These are phyloP conservation scores for Corythornis cristatus DNA, from an alignment of 2,113 vertebrate species.

Conservation along the genomic window DNA sequence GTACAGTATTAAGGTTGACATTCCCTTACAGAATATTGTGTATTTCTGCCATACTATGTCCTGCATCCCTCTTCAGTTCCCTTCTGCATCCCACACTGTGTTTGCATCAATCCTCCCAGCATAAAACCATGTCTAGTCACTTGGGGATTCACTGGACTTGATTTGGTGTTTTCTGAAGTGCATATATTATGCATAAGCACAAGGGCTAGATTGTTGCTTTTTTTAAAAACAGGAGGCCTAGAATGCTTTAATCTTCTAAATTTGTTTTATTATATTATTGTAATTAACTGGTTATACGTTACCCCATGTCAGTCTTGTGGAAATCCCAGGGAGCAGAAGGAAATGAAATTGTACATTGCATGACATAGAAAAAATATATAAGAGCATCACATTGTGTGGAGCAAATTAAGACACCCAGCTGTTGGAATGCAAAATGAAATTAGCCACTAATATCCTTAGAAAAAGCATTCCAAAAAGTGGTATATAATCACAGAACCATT, in stretches of 20 bases:
- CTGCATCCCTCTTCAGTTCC: neutral
- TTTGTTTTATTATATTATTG: neutral
- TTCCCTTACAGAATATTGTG: neutral
- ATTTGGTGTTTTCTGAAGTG: neutral
- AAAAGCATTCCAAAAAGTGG: conserved; percentile 1
- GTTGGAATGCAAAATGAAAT: conserved; percentile 1
- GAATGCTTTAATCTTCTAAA: neutral
- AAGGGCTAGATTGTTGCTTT: neutral
- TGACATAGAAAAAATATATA: neutral
- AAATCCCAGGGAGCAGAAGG: neutral
- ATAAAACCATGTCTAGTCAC: neutral
- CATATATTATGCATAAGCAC: neutral
- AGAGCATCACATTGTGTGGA: neutral
- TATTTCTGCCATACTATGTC: neutral
- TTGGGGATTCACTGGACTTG: neutral
- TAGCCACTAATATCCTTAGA: neutral
- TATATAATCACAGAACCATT: neutral
- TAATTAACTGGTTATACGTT: neutral
- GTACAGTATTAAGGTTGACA: neutral
- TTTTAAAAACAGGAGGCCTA: neutral
- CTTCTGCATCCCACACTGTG: neutral
- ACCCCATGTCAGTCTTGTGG: neutral
- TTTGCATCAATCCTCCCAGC: neutral
- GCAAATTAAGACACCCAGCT: neutral
- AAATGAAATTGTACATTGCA: neutral